Percentiles rank a stretch among this genome's conserved stretches.
Conservation (phyloP, 2,113 vertebrate genomes). For the Acanthochromis polyacanthus region DNA sequence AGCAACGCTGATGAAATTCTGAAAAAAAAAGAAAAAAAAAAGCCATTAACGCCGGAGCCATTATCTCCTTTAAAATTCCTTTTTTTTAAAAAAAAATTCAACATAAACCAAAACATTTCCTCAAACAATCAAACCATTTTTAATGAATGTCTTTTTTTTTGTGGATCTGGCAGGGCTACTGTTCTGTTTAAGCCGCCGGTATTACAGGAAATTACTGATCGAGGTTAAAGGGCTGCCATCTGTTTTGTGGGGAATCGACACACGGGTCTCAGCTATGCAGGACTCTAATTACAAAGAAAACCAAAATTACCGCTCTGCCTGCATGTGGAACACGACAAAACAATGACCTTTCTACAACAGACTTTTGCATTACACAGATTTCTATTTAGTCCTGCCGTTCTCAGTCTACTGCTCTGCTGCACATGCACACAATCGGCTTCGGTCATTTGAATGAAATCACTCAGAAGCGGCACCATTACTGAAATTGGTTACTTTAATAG, state of each 20-base stretch:
- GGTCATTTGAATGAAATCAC: slow-evolving; percentile 6
- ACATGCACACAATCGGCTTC: not conserved
- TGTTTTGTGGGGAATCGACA: slow-evolving; percentile 35
- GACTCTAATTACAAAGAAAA: slow-evolving; percentile 29
- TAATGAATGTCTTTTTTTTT: slow-evolving; percentile 41
- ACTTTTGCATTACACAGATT: not conserved
- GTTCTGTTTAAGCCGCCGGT: slow-evolving; percentile 45
- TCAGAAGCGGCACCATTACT: not conserved
- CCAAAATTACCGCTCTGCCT: not conserved
- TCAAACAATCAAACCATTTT: slow-evolving; percentile 57
- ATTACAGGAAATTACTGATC: slow-evolving; percentile 45
- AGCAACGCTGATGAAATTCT: slow-evolving; percentile 60
- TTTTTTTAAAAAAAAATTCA: slow-evolving; percentile 58
- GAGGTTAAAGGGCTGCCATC: slow-evolving; percentile 60
- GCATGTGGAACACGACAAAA: slow-evolving; percentile 31
- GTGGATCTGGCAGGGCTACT: not conserved
- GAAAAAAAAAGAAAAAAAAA: slow-evolving; percentile 9
- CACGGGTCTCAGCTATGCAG: slow-evolving; percentile 17
- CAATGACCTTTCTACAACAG: slow-evolving; percentile 37
- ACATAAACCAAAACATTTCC: slow-evolving; percentile 65
- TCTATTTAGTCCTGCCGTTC: slow-evolving; percentile 5
- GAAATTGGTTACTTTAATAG: slow-evolving; percentile 1
- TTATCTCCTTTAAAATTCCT: slow-evolving; percentile 62
- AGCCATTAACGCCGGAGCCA: slow-evolving; percentile 51
- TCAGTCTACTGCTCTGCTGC: not conserved